Evolutionary conservation across 2,888 invertebrate species (phyloP).

Genomic region (Microplitis manilae): DNA sequence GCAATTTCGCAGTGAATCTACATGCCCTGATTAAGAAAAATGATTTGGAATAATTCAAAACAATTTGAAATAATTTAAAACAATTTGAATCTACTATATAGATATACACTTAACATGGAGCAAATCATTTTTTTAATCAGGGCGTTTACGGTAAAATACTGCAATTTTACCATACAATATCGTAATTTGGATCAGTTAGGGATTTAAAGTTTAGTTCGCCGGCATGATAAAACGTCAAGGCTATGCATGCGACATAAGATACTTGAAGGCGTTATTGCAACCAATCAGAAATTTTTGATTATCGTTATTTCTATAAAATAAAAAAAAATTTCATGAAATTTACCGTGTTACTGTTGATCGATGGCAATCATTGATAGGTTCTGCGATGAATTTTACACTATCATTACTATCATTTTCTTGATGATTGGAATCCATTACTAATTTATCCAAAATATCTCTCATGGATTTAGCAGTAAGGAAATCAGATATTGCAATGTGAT

Average conservation of each 20-base stretch:
- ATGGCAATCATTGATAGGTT: slow-evolving; percentile 76
- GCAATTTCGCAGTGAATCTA: too few relatives aligned
- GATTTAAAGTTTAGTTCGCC: too few relatives aligned
- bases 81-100: too few relatives aligned
- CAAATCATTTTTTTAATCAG: too few relatives aligned
- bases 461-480: slow-evolving; percentile 83
- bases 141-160: neutral
- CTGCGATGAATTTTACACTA: slow-evolving; percentile 58
- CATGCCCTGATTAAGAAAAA: too few relatives aligned
- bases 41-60: too few relatives aligned
- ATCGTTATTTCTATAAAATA: neutral
- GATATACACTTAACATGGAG: too few relatives aligned
- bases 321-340: slow-evolving; percentile 63
- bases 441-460: slow-evolving; percentile 79
- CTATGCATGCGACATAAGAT: too few relatives aligned
- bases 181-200: too few relatives aligned
- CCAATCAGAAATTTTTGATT: neutral
- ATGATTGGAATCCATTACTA: slow-evolving; percentile 68
- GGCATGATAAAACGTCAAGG: too few relatives aligned
- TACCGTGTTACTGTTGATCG: slow-evolving; percentile 82
- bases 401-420: slow-evolving; percentile 5
- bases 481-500: slow-evolving; percentile 85
- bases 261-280: too few relatives aligned
- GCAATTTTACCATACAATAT: neutral
- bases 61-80: too few relatives aligned